Base-by-base conservation (phyloP, 1,140 invertebrate genomes). In the Ericerus pela region DNA sequence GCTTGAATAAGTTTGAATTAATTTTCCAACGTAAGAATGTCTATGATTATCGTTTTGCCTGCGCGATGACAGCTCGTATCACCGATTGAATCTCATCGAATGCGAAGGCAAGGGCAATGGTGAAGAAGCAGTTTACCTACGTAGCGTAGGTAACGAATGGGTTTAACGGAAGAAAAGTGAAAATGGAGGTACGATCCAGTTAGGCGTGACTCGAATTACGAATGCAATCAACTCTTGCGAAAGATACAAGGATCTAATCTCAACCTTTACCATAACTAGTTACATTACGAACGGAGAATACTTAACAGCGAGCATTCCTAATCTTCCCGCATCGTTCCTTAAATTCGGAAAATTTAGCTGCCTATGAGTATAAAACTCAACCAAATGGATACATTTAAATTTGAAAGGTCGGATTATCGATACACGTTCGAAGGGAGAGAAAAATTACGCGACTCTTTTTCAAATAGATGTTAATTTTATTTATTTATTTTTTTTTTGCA, bases 261-360 rank as follows among this genome's bases (percentile, higher is more conserved):
- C 26, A 47, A 47, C 41, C 41, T 47, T 47, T 47, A 47, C 41
- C 41, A 47, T 47, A 47, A 47, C 41, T 47, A 47, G 41, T 47
- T 22, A 47, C 26, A 47, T 47, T 47, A 47, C 26, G 41, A 47
- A 47, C 41, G 41, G 16, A 24, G 41, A 47, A 47, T 47, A 47
- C 41, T 47, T 47, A 47, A 47, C n/a, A n/a, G n/a, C 41, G 41
- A 47, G 20, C 22, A 47, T 24, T 47, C 4, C 14, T 3, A 24
- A 18, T 14, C 41, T 33, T n/a, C 41, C 4, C 18, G 20, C 14
- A 14, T 22, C 41, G 10, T n/a, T 33, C 30, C 41, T 47, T 14
- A 47, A 47, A 47, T 47, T 47, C 41, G 41, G 41, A 47, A 24
- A 47, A 47, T 47, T 47, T 47, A 47, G 41, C 41, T 24, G n/a